A percentile compares a stretch with the other conserved stretches of the same genome.
Conservation (phyloP, 2,113 vertebrate species). For the Isurus oxyrinchus region DNA sequence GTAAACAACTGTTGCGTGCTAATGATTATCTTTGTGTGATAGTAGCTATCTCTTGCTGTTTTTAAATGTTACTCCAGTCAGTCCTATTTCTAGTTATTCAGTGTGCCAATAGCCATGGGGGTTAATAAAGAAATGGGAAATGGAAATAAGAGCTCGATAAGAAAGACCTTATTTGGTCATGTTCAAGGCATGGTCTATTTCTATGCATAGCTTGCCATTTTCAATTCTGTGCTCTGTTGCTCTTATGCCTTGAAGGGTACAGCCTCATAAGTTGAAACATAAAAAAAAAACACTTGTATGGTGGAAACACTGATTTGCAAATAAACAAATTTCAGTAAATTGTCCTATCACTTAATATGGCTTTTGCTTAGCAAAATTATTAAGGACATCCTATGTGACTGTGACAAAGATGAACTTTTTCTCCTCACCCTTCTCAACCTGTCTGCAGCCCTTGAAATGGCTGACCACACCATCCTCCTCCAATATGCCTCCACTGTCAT, state of each 20-base stretch:
- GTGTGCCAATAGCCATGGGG: neutral
- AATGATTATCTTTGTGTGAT: neutral
- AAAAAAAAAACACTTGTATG: neutral
- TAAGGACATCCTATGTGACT: neutral
- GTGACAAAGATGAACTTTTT: too few relatives aligned
- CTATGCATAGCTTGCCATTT: neutral
- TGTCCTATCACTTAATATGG: neutral
- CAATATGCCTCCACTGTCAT: too few relatives aligned
- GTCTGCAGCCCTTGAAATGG: neutral
- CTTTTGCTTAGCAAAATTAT: neutral
- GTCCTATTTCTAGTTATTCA: neutral
- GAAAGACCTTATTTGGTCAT: neutral
- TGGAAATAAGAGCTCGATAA: neutral
- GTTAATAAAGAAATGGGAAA: neutral
- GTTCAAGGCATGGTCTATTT: neutral
- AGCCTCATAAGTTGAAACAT: constrained; percentile 1
- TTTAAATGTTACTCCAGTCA: neutral
- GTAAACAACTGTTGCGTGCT: neutral
- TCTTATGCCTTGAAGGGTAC: neutral
- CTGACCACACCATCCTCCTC: too few relatives aligned
- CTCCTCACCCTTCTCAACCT: neutral
- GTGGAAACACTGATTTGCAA: neutral
- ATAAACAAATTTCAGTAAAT: neutral
- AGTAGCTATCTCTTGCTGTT: neutral
- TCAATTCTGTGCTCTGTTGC: constrained; percentile 23